Base-by-base conservation (phyloP, 2,113 vertebrate species). In the Seriola quinqueradiata region DNA sequence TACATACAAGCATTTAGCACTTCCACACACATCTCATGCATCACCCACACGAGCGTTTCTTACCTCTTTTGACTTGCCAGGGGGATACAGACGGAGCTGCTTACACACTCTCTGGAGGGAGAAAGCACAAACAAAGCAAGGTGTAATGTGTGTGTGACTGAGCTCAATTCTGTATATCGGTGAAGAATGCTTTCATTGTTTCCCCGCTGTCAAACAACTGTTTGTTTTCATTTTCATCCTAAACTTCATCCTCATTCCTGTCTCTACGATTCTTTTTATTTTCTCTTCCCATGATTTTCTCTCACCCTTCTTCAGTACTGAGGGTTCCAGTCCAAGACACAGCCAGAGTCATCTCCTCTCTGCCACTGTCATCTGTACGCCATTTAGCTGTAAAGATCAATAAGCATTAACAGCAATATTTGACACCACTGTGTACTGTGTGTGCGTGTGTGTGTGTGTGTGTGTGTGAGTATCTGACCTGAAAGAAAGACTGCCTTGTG, bases 41-140 rank as follows among this genome's bases (percentile, higher is more conserved):
- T 34, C 44, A 67, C 14, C 4, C 4, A 40, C 4, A 48, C 0
- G 11, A 3, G 9, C 16, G 12, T 36, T 10, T 19, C 94, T 96
- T 91, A 99, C 98, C 98, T 97, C 91, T 99, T 99, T 83, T 99
- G 98, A 84, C 98, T 99, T 81, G 98, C 97, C 89, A 99, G 13
- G 0, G 98, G 98, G 74, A 99, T 97, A 71, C 98, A 99, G 61
- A 99, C 93, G 1, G 95, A 94, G 42, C 97, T 99, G 89, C 91
- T 97, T 77, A 99, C 96, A 81, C 91, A 95, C 87, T 99, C 98
- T 82, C 98, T 99, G 90, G 44, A 90, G 83, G 86, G 3, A 90
- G 12, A 81, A 70, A 71, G 78, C 32, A 69, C 0, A 89, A 25
- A 69, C 9, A 68, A 6, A 44, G 16, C 1, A 55, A 16, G 5